A percentile compares a stretch with the other conserved stretches of the same genome.
These are phyloP conservation scores for Cataglyphis albicans DNA, from an alignment of 2,888 invertebrate species.

Conservation along the genomic window DNA sequence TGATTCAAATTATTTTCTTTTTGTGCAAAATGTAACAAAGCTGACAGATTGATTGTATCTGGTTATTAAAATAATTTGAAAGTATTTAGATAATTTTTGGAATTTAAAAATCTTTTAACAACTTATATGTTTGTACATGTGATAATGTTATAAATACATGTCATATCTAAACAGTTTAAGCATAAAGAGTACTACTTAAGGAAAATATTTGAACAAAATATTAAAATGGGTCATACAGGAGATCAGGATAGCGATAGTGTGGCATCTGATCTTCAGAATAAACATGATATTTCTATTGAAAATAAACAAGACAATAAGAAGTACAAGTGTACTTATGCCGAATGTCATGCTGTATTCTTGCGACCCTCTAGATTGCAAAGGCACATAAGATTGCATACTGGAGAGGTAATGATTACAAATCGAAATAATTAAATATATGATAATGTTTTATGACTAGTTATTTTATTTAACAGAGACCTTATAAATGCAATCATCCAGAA, in stretches of 20 bases:
- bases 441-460: neutral
- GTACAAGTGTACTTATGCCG: constrained; percentile 86
- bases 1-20: neutral
- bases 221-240: constrained; percentile 56
- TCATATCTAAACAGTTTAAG: neutral
- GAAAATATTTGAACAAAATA: neutral
- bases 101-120: neutral
- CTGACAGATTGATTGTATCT: neutral
- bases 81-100: neutral
- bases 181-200: neutral
- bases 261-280: neutral
- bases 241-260: constrained; percentile 24
- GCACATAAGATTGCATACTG: constrained; percentile 88
- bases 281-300: neutral
- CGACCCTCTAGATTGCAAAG: constrained; percentile 87
- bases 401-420: constrained; percentile 86
- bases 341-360: constrained; percentile 87
- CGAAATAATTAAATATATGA: neutral
- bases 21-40: neutral
- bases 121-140: neutral
- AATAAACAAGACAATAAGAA: constrained; percentile 72
- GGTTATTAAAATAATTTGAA: neutral
- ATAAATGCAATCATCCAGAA: constrained; percentile 87
- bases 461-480: constrained; percentile 86
- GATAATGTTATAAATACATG: neutral